Conservation (phyloP, 2,797 vertebrate genomes). For the Urosaurus nigricauda region DNA sequence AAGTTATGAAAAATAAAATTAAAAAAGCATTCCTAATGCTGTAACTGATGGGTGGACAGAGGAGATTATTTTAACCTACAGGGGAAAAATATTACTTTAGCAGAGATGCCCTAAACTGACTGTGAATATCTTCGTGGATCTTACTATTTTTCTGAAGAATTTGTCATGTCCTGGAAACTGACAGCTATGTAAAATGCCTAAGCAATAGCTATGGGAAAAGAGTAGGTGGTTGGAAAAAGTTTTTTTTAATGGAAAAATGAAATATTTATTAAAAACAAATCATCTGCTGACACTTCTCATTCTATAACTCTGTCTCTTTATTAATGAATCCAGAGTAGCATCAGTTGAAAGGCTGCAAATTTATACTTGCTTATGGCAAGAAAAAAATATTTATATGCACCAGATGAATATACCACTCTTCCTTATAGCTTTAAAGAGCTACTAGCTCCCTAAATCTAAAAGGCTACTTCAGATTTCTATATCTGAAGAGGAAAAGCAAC, state of each 20-base stretch:
- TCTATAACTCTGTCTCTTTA: not conserved
- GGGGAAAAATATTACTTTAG: not conserved
- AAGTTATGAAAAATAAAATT: not conserved
- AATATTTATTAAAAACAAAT: slow-evolving; percentile 20
- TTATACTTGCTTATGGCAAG: not conserved
- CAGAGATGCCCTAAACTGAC: not conserved
- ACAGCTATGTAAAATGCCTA: not conserved
- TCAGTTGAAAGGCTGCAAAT: not conserved
- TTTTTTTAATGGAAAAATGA: slow-evolving; percentile 11
- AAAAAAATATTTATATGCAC: not conserved
- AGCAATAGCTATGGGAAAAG: slow-evolving; percentile 27
- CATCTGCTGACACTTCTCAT: not conserved
- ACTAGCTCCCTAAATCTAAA: not conserved
- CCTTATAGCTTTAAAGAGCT: not conserved
- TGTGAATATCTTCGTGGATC: not conserved
- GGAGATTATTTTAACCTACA: not conserved
- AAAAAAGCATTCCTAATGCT: not conserved
- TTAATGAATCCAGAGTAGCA: not conserved
- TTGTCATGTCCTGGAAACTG: not conserved
- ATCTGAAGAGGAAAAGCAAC: not conserved
- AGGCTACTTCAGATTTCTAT: not conserved
- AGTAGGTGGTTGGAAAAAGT: slow-evolving; percentile 13
- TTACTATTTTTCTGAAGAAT: not conserved
- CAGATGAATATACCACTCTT: not conserved
- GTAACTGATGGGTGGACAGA: not conserved